Percentiles rank a stretch among this genome's conserved stretches.
Evolutionary conservation across 2,113 vertebrate genomes (phyloP).

Genomic region (Cisticola juncidis): DNA sequence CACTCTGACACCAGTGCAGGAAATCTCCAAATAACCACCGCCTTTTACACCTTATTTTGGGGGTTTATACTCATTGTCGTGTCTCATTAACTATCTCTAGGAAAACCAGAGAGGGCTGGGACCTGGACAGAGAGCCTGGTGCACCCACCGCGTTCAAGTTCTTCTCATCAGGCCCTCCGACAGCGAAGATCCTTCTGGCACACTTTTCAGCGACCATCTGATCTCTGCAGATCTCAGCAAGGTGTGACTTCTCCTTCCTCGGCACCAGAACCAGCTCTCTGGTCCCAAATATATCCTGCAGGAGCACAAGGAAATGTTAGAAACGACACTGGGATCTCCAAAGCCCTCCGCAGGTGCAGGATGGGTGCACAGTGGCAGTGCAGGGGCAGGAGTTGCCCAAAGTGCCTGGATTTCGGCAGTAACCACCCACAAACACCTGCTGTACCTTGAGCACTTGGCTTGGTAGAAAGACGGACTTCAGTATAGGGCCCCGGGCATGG

Average conservation of each 20-base stretch:
- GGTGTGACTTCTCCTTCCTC: not conserved
- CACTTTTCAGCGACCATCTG: fast-evolving
- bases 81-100: not conserved
- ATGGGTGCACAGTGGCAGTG: fast-evolving
- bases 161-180: not conserved
- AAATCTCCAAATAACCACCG: not conserved
- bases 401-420: not conserved
- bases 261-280: not conserved
- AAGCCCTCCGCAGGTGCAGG: fast-evolving
- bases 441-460: conserved; percentile 79
- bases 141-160: not conserved
- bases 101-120: not conserved
- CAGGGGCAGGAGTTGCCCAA: fast-evolving
- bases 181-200: fast-evolving
- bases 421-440: not conserved
- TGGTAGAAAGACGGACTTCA: conserved; percentile 72
- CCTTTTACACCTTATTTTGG: not conserved
- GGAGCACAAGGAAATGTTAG: not conserved
- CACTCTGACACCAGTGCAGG: not conserved
- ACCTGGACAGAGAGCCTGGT: not conserved
- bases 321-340: not conserved
- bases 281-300: not conserved
- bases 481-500: conserved; percentile 68
- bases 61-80: not conserved
- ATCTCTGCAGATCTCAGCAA: not conserved